Evolutionary conservation across 2,888 invertebrate genomes (phyloP).

Genomic region (Rhodophaea formosa): DNA sequence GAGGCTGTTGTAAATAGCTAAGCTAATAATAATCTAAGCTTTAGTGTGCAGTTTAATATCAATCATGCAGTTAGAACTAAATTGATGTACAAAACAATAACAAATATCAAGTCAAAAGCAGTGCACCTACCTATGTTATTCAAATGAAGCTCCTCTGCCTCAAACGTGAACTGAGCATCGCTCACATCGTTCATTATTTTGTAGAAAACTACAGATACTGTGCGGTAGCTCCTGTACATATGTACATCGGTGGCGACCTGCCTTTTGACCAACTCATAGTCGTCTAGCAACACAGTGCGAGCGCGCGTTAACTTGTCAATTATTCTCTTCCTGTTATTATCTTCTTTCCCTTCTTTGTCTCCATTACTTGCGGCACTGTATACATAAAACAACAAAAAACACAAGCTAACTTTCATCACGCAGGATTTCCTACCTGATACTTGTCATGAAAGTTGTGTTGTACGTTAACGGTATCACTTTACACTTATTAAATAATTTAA

Average conservation of each 20-base stretch:
- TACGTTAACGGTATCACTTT: conserved; percentile 2
- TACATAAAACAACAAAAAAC: conserved; percentile 57
- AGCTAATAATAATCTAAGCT: too few relatives aligned
- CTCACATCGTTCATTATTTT: conserved; percentile 63
- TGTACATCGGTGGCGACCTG: conserved; percentile 71
- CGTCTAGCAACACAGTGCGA: conserved; percentile 62
- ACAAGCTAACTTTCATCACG: conserved; percentile 58
- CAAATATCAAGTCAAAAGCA: conserved; percentile 8
- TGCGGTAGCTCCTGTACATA: conserved; percentile 73
- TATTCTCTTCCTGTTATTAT: conserved; percentile 59
- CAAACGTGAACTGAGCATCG: conserved; percentile 72
- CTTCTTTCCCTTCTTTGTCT: conserved; percentile 62
- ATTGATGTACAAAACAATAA: neutral
- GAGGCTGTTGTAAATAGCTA: too few relatives aligned
- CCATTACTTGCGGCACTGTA: conserved; percentile 55
- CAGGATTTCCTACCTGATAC: conserved; percentile 48
- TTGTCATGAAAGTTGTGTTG: conserved; percentile 14
- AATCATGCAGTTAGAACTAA: too few relatives aligned
- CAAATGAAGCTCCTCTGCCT: conserved; percentile 73
- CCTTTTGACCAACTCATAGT: conserved; percentile 68
- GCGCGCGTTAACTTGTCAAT: conserved; percentile 66
- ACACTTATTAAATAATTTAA: conserved; percentile 14
- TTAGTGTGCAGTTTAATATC: too few relatives aligned
- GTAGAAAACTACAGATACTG: conserved; percentile 71
- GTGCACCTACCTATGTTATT: conserved; percentile 71